Percentiles rank a stretch among this genome's conserved stretches.
phyloP scores from a whole-genome alignment of 2,797 vertebrate species.

The Oophaga sylvatica region DNA sequence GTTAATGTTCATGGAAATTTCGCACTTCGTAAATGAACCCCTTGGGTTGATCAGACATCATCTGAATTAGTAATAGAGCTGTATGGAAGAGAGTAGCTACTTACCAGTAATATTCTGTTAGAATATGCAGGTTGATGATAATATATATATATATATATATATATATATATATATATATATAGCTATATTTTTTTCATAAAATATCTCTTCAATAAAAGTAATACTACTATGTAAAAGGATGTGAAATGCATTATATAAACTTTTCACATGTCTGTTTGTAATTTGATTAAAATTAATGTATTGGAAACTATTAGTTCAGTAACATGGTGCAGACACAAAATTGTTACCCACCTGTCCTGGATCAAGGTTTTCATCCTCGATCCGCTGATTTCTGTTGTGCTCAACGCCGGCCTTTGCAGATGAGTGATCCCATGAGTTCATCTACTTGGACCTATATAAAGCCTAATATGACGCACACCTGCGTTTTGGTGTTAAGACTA shows the following conservation, averaged over 20 bases:
- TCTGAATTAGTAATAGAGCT: not conserved
- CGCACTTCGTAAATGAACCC: slow-evolving; percentile 27
- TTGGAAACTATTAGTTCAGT: not conserved
- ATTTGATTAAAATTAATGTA: not conserved
- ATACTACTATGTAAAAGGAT: not conserved
- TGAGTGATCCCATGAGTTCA: too few species aligned
- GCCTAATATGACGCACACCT: too few species aligned
- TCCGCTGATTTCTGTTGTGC: too few species aligned
- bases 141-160: too few species aligned
- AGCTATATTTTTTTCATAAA: not conserved
- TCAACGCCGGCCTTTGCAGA: too few species aligned
- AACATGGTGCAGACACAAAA: not conserved
- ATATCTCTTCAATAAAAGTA: not conserved
- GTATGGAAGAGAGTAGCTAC: not conserved
- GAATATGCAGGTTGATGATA: not conserved
- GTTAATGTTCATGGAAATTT: slow-evolving; percentile 32
- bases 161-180: too few species aligned
- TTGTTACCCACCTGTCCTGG: too few species aligned
- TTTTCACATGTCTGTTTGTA: not conserved
- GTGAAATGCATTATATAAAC: not conserved
- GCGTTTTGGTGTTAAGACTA: too few species aligned
- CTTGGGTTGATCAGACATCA: not conserved
- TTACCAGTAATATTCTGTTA: not conserved
- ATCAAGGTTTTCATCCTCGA: too few species aligned
- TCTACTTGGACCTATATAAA: too few species aligned